Conservation (phyloP, 2,797 vertebrate genomes). For the Luscinia megarhynchos region DNA sequence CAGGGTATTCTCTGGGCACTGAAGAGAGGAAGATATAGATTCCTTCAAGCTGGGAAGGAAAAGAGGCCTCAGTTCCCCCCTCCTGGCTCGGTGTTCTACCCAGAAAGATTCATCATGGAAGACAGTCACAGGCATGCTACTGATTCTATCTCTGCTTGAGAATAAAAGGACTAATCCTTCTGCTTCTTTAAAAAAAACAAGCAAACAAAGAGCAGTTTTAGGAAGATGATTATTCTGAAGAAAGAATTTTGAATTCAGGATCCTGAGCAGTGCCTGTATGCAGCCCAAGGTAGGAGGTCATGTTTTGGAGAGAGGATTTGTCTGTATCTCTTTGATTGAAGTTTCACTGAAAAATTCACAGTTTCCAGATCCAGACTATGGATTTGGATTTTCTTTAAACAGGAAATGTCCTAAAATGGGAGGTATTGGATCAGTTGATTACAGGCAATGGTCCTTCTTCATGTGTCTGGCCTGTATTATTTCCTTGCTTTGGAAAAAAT, state of each 20-base stretch:
- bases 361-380: neutral
- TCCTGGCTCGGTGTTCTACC: neutral
- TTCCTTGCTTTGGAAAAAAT: neutral
- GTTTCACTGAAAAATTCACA: neutral
- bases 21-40: neutral
- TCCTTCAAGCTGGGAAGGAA: neutral
- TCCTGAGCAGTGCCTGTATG: accelerated
- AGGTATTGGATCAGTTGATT: neutral
- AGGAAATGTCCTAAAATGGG: neutral
- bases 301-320: neutral
- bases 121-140: neutral
- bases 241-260: neutral
- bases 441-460: neutral
- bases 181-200: neutral
- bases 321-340: neutral
- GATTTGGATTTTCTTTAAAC: neutral
- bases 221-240: neutral
- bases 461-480: neutral
- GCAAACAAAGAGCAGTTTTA: neutral
- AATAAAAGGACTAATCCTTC: neutral
- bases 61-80: neutral
- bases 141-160: neutral
- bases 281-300: neutral
- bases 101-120: neutral
- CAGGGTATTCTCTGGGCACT: neutral